These are phyloP conservation scores for Chloroceryle amazona DNA, from an alignment of 2,797 vertebrate species.

Conservation along the genomic window DNA sequence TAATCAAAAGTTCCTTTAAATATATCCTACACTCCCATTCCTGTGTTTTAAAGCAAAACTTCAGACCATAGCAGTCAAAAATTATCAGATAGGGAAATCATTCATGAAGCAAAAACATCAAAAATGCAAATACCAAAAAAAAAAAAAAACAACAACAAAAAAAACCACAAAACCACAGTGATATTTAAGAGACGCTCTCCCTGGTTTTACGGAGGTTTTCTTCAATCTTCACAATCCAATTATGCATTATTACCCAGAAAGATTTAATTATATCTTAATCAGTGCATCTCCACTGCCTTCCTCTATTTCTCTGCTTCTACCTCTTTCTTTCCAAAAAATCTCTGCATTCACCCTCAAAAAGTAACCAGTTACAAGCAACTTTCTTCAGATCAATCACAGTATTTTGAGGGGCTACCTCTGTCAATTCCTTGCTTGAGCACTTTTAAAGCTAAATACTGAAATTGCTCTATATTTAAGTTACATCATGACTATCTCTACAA, in stretches of 20 bases:
- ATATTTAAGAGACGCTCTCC: neutral
- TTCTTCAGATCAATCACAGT: neutral
- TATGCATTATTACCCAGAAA: neutral
- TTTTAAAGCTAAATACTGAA: slow-evolving; percentile 31
- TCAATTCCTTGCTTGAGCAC: neutral
- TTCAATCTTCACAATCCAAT: neutral
- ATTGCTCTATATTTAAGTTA: neutral
- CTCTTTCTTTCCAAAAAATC: neutral
- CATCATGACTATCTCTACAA: neutral
- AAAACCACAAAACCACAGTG: too few relatives aligned
- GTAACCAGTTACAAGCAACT: neutral
- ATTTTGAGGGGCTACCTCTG: neutral
- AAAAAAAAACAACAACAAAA: too few relatives aligned
- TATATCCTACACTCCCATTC: neutral
- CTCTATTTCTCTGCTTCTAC: neutral
- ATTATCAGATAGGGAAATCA: neutral
- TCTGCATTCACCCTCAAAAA: neutral
- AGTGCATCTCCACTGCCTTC: neutral
- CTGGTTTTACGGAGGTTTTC: neutral
- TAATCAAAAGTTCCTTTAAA: neutral
- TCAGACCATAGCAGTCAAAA: neutral
- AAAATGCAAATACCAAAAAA: neutral
- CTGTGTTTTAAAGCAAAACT: neutral
- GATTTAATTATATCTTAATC: neutral
- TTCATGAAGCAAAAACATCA: neutral